These are phyloP conservation scores for Chaetodon trifasciatus DNA, from an alignment of 2,797 vertebrate species.

Conservation along the genomic window DNA sequence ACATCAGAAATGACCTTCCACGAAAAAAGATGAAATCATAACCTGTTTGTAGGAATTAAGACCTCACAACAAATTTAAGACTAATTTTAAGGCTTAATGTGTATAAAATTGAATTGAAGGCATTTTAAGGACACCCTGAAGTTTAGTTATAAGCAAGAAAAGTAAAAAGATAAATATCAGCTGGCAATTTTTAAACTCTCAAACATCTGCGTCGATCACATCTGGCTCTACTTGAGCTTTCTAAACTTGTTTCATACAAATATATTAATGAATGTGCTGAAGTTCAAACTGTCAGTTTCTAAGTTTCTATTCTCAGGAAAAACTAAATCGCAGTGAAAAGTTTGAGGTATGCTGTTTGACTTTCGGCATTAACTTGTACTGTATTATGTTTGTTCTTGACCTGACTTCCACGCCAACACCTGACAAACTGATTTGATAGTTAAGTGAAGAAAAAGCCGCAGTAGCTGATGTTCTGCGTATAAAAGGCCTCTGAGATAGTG, in stretches of 20 bases:
- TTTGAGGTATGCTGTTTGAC: background rate
- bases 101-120: no score
- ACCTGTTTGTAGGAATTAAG: no score
- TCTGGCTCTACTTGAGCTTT: background rate
- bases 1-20: no score
- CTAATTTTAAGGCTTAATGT: no score
- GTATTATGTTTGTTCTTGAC: background rate
- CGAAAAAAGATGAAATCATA: no score
- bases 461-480: background rate
- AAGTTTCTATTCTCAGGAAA: background rate
- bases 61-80: no score
- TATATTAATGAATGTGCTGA: background rate
- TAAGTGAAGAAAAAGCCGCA: conserved; percentile 1
- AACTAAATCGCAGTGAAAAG: background rate
- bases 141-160: no score
- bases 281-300: background rate
- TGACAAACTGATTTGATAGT: background rate
- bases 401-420: background rate
- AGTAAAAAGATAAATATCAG: no score
- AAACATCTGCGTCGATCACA: background rate
- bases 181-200: background rate
- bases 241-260: background rate
- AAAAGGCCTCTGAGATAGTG: conserved; percentile 13
- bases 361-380: background rate
- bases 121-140: no score